phyloP scores from a whole-genome alignment of 1,140 invertebrate species.

The Ditylenchus dipsaci region DNA sequence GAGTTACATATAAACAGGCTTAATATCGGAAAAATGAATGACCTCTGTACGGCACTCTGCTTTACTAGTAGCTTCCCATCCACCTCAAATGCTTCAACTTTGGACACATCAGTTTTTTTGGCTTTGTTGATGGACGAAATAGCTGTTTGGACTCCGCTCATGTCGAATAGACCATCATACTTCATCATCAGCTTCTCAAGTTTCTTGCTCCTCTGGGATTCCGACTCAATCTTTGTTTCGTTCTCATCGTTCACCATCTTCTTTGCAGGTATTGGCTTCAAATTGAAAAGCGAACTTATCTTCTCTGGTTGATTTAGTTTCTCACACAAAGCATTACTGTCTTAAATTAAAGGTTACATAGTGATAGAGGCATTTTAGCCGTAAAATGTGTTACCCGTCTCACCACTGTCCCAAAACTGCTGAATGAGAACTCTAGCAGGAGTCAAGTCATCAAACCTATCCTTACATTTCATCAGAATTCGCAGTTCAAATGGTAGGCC shows the following conservation, averaged over 20 bases:
- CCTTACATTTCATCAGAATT: neutral
- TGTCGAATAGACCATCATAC: conserved; percentile 4
- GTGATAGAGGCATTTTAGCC: no score
- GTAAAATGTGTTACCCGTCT: no score
- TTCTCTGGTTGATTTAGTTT: no score
- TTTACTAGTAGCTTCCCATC: neutral
- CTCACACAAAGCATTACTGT: no score
- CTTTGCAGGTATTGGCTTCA: no score
- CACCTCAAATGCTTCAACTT: neutral
- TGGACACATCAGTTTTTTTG: neutral
- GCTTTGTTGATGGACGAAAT: conserved; percentile 1
- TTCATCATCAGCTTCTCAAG: neutral
- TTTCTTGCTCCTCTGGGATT: neutral
- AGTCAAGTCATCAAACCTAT: neutral
- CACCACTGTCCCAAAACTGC: no score
- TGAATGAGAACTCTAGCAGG: no score
- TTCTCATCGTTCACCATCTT: neutral
- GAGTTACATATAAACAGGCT: neutral
- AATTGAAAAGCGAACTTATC: no score
- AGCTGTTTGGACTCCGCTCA: neutral
- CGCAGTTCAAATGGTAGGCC: neutral
- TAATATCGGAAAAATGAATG: neutral
- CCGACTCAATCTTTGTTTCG: neutral
- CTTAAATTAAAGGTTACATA: no score
- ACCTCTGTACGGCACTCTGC: neutral